Conservation (phyloP, 2,888 invertebrate genomes). For the Junonia oenone region DNA sequence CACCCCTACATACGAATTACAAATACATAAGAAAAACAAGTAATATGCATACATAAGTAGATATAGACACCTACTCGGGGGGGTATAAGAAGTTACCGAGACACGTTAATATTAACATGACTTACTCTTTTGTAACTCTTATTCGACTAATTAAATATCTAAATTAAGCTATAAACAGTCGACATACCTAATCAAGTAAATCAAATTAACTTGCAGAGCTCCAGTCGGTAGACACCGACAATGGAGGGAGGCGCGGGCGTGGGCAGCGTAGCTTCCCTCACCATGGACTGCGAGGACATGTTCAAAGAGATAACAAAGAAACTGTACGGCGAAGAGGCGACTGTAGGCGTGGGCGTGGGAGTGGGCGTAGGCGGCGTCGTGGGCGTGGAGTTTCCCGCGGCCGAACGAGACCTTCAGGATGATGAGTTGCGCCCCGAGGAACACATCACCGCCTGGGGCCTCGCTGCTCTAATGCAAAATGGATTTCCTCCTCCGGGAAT, state of each 20-base stretch:
- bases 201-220: conserved; percentile 6
- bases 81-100: no score
- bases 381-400: conserved; percentile 69
- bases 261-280: conserved; percentile 71
- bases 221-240: background rate
- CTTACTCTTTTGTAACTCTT: no score
- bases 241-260: conserved; percentile 75
- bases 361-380: conserved; percentile 50
- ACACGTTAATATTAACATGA: no score
- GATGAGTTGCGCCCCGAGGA: conserved; percentile 84
- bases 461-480: conserved; percentile 88
- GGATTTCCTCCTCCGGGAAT: conserved; percentile 84
- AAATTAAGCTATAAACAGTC: no score
- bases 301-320: conserved; percentile 95
- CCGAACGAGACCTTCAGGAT: conserved; percentile 71
- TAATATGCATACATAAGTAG: no score
- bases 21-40: no score
- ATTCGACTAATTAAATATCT: no score
- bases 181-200: background rate
- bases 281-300: conserved; percentile 89
- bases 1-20: no score
- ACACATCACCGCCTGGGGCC: conserved; percentile 85
- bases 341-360: conserved; percentile 46
- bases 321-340: conserved; percentile 90
- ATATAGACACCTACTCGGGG: no score